Percentiles rank a stretch among this genome's conserved stretches.
These are phyloP conservation scores for Eupithecia inturbata DNA, from an alignment of 2,888 invertebrate genomes.

Conservation along the genomic window DNA sequence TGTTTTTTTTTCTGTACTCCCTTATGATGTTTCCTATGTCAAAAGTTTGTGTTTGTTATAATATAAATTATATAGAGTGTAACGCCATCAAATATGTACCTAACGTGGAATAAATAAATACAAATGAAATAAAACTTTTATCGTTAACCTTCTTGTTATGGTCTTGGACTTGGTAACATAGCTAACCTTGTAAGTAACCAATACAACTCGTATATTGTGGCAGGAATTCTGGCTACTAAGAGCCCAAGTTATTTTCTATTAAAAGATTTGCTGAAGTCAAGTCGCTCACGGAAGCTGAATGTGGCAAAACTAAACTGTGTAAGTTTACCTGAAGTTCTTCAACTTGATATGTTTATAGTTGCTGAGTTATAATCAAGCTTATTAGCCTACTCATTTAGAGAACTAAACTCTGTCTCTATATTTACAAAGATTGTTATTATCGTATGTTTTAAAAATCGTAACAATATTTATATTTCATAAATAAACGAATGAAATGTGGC, in stretches of 20 bases:
- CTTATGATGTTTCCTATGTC: too few species aligned
- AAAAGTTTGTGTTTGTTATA: too few species aligned
- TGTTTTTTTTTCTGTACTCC: too few species aligned
- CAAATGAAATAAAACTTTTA: too few species aligned
- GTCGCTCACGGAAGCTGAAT: conserved; percentile 18
- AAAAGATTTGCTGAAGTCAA: conserved; percentile 21
- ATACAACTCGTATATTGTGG: neutral
- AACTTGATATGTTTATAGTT: conserved; percentile 26
- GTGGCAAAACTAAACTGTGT: conserved; percentile 20
- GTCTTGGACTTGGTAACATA: neutral
- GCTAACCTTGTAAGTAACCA: neutral
- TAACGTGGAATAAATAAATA: too few species aligned
- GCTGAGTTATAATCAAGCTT: conserved; percentile 14
- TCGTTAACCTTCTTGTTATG: too few species aligned
- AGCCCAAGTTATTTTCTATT: conserved; percentile 18
- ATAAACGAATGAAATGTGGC: too few species aligned
- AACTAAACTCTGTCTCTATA: neutral
- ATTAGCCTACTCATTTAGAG: neutral
- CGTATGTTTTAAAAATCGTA: neutral
- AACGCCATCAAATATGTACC: too few species aligned
- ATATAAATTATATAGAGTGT: too few species aligned
- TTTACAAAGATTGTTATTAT: neutral
- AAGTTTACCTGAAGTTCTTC: conserved; percentile 27
- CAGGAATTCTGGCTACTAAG: neutral
- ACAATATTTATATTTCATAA: too few species aligned